A percentile compares a stretch with the other conserved stretches of the same genome.
phyloP scores from a whole-genome alignment of 2,797 vertebrate species.

The Monodelphis domestica region DNA sequence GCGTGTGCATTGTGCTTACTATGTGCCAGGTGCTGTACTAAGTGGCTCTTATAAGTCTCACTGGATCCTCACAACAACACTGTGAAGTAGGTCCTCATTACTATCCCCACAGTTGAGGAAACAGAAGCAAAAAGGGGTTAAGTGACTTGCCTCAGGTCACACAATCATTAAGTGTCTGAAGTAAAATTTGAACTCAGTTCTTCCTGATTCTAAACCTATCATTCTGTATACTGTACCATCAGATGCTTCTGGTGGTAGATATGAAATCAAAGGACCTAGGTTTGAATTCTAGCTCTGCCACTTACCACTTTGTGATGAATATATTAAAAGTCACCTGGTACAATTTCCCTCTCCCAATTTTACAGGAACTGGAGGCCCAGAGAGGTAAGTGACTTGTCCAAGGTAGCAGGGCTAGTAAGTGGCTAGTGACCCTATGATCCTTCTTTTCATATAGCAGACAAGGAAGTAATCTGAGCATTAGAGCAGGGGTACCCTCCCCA shows the following conservation, averaged over 20 bases:
- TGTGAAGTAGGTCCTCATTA: not conserved
- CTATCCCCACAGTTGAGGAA: not conserved
- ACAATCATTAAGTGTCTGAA: not conserved
- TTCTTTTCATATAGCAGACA: not conserved
- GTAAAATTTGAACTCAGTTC: not conserved
- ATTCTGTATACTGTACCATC: not conserved
- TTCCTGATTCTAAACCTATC: not conserved
- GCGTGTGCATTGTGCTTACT: too few relatives aligned
- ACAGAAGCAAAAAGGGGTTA: not conserved
- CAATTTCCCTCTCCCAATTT: not conserved
- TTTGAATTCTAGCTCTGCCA: not conserved
- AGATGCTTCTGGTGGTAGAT: not conserved
- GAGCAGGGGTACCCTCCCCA: not conserved
- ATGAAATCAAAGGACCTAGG: not conserved
- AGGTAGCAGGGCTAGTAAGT: not conserved
- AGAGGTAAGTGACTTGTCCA: not conserved
- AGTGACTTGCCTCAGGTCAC: not conserved
- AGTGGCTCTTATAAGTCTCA: not conserved
- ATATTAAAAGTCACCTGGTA: not conserved
- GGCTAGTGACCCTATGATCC: not conserved
- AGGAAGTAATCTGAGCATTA: not conserved
- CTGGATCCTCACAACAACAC: not conserved
- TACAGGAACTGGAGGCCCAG: not conserved
- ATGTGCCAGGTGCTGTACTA: not conserved
- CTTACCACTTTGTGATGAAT: not conserved